Evolutionary conservation across 2,113 vertebrate genomes (phyloP).

Genomic region (Polypterus bichir): DNA sequence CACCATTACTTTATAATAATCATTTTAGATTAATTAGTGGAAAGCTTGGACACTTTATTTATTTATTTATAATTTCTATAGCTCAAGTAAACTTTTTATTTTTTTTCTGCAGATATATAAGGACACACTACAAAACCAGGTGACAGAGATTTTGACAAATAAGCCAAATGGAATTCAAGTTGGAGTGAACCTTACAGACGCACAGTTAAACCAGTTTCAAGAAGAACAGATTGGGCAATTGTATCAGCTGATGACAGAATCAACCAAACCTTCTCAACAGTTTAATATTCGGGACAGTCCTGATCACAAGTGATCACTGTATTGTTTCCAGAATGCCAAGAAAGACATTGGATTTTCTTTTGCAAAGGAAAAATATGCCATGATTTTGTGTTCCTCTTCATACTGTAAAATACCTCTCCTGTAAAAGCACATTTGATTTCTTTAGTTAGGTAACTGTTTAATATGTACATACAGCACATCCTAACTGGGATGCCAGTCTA

Average conservation of each 20-base stretch:
- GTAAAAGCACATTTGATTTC: too few species aligned
- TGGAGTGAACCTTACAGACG: slow-evolving; percentile 46
- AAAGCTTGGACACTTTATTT: not conserved
- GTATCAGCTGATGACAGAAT: slow-evolving; percentile 53
- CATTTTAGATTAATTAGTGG: not conserved
- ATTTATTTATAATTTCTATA: slow-evolving; percentile 16
- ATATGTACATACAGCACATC: too few species aligned
- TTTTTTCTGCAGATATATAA: slow-evolving; percentile 40
- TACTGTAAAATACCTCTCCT: too few species aligned
- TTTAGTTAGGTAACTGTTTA: too few species aligned
- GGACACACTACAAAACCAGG: slow-evolving; percentile 42
- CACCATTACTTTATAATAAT: too few species aligned
- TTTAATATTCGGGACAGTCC: slow-evolving; percentile 30
- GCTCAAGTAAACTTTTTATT: not conserved
- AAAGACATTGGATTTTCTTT: too few species aligned
- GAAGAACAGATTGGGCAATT: slow-evolving; percentile 60
- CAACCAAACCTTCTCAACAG: slow-evolving; percentile 46
- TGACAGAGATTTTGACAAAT: slow-evolving; percentile 28
- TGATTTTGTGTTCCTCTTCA: too few species aligned
- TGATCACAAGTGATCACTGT: slow-evolving; percentile 12
- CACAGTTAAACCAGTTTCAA: slow-evolving; percentile 47
- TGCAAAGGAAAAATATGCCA: too few species aligned
- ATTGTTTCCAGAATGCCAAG: too few species aligned
- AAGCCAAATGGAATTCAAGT: slow-evolving; percentile 26
- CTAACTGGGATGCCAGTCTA: too few species aligned